Evolutionary conservation across 2,113 vertebrate genomes (phyloP), one percentile per base, ranked within the genome.

Genomic region (Nanorana parkeri): DNA sequence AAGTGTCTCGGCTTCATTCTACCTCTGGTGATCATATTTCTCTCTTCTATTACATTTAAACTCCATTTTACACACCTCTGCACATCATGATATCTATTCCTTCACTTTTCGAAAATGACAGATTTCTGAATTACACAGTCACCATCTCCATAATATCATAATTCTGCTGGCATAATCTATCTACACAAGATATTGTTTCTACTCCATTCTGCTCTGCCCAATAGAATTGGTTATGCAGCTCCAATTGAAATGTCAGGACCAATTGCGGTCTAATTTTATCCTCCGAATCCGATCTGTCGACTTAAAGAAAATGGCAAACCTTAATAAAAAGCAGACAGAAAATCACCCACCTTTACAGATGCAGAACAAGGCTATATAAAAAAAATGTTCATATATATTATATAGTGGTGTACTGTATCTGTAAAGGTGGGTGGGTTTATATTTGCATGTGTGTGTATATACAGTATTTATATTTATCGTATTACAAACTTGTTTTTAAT

Each of bases 201-300:
- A 68, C 54, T 56, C 13, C 20, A 19, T 80, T 80, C 19, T 73
- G 7, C 36, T 63, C 61, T 36, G 36, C 36, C 56, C 58, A 32
- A 20, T 26, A 68, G 23, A 72, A 54, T 81, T 20, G 32, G 23
- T 24, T 64, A n/a, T 64, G 28, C 54, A 69, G n/a, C 52, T 36
- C 19, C 68, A 65, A 55, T 73, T 72, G 78, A 72, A 81, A 72
- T 81, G 78, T 65, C 68, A 72, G 60, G 24, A 64, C 17, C 58
- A 64, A 64, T 81, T 81, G 29, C 23, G 17, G 55, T 24, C 23
- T 61, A 63, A 32, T 71, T 36, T 81, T 60, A 32, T 81, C 58
- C 28, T 60, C 29, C n/a, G 28, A 24, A 55, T 32, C 20, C 24
- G 56, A 21, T 55, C 41, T 65, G 56, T n/a, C 73, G 68, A 51